Evolutionary conservation across 1,140 invertebrate genomes (phyloP), one percentile per base, ranked within the genome.

Genomic region (Drosophila rhopaloa): DNA sequence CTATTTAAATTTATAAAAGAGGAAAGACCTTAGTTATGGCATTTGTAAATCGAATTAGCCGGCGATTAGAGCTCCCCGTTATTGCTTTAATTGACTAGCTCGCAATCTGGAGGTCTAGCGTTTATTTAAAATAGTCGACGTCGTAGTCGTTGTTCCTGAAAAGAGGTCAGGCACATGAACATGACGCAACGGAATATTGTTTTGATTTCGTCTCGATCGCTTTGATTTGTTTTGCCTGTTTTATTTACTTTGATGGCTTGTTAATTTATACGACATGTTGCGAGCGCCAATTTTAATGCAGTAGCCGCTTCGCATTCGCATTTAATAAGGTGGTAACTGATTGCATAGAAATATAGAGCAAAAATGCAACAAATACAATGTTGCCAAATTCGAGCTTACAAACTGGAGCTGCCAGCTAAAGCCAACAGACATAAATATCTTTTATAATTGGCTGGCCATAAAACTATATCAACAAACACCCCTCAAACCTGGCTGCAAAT

Each of bases 241-340:
- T 41, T 76, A 74, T 74, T 75, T 75, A 57, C 56, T 76, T 57
- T 58, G 14, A 76, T 67, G 47, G 43, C 54, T 67, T 75, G 66
- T 67, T 76, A 76, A 67, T 76, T 76, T 76, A 76, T 76, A 50
- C 73, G 61, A 67, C 73, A 76, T 29, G 55, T 66, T 76, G 65
- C 43, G 72, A 63, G 50, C 51, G 35, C 53, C 46, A 56, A 40
- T 59, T 59, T 27, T 40, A 59, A 38, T 19, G 44, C 35, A 16
- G 62, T 5, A 48, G 44, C 54, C 11, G 4, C 29, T 55, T 60
- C 41, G 19, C 10, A 46, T 55, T 54, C 63, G 27, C 56, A 48
- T 50, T 50, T 53, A 54, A 48, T 56, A 74, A 43, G 70, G 61
- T 55, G 16, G 56, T n/a, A 53, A 50, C 32, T 63, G 53, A 63